Evolutionary conservation across 2,113 vertebrate species (phyloP).

Genomic region (Aptenodytes patagonicus): DNA sequence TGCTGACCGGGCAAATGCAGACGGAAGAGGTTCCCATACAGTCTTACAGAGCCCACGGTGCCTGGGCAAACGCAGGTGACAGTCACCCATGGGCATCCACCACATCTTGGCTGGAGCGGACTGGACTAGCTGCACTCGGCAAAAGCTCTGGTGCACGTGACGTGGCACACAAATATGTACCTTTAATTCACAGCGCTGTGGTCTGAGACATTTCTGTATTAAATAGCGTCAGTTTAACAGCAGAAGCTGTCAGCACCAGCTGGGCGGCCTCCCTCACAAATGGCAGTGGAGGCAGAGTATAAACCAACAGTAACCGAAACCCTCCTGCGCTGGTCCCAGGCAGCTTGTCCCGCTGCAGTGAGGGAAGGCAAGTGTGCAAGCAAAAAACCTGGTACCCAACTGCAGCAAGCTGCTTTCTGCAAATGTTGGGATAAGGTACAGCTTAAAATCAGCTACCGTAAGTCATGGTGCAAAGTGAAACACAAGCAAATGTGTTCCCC

Average conservation of each 20-base stretch:
- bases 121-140: background rate
- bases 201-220: background rate
- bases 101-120: background rate
- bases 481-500: accelerated
- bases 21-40: background rate
- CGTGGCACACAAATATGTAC: background rate
- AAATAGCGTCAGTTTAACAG: background rate
- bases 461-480: background rate
- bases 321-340: background rate
- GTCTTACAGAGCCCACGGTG: accelerated
- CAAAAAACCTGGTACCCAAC: background rate
- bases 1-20: background rate
- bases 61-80: background rate
- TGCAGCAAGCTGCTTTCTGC: background rate
- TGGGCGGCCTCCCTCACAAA: background rate
- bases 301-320: background rate
- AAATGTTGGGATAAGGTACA: background rate
- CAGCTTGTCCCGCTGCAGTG: background rate
- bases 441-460: background rate
- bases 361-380: background rate
- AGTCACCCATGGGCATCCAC: background rate
- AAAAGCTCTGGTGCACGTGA: background rate
- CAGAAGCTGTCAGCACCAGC: background rate
- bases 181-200: background rate
- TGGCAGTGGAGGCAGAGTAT: background rate